A percentile compares a stretch with the other conserved stretches of the same genome.
phyloP scores from a whole-genome alignment of 2,797 vertebrate genomes.

The Scleropages formosus region DNA sequence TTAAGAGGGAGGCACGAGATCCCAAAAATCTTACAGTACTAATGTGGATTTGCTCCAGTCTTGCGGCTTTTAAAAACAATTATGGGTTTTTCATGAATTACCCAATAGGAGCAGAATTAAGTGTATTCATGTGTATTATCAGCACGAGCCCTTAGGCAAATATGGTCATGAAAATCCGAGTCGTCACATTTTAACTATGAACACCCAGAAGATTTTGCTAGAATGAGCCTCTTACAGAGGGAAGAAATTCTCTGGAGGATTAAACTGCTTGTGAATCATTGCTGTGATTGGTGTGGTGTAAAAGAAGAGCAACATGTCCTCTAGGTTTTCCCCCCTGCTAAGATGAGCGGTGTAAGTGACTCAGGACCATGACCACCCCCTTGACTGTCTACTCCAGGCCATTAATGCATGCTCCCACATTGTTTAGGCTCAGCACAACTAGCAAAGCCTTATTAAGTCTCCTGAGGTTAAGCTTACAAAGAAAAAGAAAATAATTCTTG shows the following conservation, averaged over 20 bases:
- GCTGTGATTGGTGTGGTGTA: background rate
- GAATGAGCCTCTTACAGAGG: background rate
- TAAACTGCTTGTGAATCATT: background rate
- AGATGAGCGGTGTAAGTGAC: conserved; percentile 6
- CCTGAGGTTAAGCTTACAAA: background rate
- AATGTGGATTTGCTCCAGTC: too few relatives aligned
- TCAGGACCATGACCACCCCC: background rate
- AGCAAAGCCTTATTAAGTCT: background rate
- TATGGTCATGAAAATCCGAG: background rate
- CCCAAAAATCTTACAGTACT: background rate
- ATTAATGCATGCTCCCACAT: background rate
- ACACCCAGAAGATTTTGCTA: background rate
- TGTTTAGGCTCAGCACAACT: background rate
- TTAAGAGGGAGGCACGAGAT: background rate
- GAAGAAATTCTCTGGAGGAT: background rate
- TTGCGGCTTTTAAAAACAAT: background rate
- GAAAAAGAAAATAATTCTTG: background rate
- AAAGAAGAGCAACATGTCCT: background rate
- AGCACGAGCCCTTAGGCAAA: background rate
- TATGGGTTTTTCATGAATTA: background rate
- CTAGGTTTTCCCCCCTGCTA: background rate
- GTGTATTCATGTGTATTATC: background rate
- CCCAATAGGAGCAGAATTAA: background rate
- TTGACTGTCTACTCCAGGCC: background rate
- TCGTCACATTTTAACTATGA: background rate